These are phyloP conservation scores for Sarcophaga carnaria DNA, from an alignment of 2,888 invertebrate species.

Conservation along the genomic window DNA sequence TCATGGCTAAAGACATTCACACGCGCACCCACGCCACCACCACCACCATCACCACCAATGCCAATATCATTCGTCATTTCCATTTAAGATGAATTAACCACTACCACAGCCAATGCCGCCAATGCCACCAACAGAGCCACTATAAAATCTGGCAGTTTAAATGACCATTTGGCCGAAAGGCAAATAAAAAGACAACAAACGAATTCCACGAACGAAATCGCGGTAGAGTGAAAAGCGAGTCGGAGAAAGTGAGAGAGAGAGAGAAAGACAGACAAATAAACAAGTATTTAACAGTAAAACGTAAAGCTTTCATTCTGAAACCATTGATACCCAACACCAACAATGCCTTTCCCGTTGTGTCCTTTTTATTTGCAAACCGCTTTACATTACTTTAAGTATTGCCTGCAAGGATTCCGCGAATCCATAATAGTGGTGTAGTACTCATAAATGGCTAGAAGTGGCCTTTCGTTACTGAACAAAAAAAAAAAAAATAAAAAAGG, in stretches of 20 bases:
- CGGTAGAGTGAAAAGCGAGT: no score
- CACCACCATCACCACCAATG: constrained; percentile 10
- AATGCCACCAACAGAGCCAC: constrained; percentile 20
- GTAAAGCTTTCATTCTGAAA: neutral
- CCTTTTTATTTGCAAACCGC: neutral
- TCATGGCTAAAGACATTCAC: neutral
- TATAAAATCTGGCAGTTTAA: constrained; percentile 54
- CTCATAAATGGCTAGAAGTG: no score
- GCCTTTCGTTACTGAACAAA: no score
- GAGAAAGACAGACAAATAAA: constrained; percentile 21
- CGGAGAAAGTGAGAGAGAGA: no score
- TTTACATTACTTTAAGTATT: neutral
- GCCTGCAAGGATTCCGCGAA: neutral
- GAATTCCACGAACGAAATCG: neutral
- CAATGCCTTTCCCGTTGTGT: neutral
- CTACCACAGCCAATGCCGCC: neutral
- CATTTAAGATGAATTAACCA: neutral
- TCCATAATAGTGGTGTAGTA: neutral
- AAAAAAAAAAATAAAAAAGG: constrained; percentile 21
- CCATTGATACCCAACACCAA: constrained; percentile 13
- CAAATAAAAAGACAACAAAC: constrained; percentile 17
- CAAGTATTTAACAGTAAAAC: constrained; percentile 34
- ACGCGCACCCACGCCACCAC: neutral
- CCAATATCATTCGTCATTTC: neutral
- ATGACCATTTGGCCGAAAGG: constrained; percentile 55